A percentile compares a stretch with the other conserved stretches of the same genome.
Evolutionary conservation across 2,113 vertebrate genomes (phyloP).

Genomic region (Etheostoma spectabile): DNA sequence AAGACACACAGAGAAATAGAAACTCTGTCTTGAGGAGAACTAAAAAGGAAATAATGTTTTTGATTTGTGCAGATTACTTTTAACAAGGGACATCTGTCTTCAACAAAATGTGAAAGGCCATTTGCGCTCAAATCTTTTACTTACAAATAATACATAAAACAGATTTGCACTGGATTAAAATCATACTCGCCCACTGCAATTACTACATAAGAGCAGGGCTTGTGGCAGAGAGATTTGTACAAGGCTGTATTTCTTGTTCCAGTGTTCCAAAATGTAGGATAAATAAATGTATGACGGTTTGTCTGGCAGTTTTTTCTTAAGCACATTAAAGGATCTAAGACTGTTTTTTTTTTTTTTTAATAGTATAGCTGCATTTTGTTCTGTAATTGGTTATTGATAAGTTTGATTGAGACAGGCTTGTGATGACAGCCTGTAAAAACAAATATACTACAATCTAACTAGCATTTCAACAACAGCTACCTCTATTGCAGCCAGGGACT

Average conservation of each 20-base stretch:
- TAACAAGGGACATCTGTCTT: conserved; percentile 63
- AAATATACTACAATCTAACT: conserved; percentile 52
- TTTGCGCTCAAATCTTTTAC: conserved; percentile 25
- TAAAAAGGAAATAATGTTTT: conserved; percentile 24
- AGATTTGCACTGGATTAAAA: conserved; percentile 68
- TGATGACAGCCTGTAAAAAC: conserved; percentile 35
- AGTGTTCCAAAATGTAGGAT: conserved; percentile 53
- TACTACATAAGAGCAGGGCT: conserved; percentile 38
- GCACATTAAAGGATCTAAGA: conserved; percentile 36
- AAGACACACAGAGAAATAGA: conserved; percentile 6
- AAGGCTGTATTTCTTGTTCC: conserved; percentile 52
- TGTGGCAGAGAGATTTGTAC: conserved; percentile 35
- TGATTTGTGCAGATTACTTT: conserved; percentile 46
- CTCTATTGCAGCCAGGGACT: conserved; percentile 21
- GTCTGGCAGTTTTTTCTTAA: conserved; percentile 51
- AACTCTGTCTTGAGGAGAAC: too few relatives aligned
- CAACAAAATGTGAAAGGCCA: conserved; percentile 24
- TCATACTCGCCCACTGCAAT: conserved; percentile 20
- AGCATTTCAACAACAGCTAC: conserved; percentile 31
- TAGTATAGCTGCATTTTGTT: conserved; percentile 15
- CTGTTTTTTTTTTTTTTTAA: conserved; percentile 16
- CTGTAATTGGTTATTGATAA: conserved; percentile 57
- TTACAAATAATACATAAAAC: conserved; percentile 56
- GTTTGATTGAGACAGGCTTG: conserved; percentile 42
- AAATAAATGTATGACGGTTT: conserved; percentile 64